Evolutionary conservation across 2,113 vertebrate species (phyloP).

Genomic region (Otocyon megalotis): DNA sequence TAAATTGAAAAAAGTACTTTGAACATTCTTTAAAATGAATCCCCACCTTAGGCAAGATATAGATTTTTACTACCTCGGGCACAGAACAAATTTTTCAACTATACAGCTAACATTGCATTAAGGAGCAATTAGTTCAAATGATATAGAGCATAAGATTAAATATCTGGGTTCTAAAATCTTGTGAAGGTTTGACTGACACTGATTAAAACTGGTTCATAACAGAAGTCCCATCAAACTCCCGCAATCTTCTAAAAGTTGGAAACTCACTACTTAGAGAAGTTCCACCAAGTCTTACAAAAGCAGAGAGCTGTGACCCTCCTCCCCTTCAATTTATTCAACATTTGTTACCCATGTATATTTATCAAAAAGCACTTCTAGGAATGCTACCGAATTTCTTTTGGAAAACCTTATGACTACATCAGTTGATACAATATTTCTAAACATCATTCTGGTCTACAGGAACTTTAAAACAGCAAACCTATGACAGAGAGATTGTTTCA

Average conservation of each 20-base stretch:
- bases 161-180: constrained; percentile 35
- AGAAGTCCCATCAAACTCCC: neutral
- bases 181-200: neutral
- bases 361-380: neutral
- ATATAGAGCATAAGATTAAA: constrained; percentile 33
- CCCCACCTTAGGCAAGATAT: neutral
- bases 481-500: constrained; percentile 5
- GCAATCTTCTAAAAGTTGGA: neutral
- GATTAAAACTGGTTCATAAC: constrained; percentile 43
- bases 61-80: constrained; percentile 28
- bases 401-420: neutral
- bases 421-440: constrained; percentile 13
- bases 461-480: constrained; percentile 8
- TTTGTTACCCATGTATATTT: neutral
- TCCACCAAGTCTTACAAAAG: constrained; percentile 11
- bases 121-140: constrained; percentile 57
- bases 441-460: neutral
- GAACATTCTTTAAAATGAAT: constrained; percentile 38
- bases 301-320: neutral
- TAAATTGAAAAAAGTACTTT: constrained; percentile 31
- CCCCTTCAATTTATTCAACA: neutral
- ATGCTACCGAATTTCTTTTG: constrained; percentile 8
- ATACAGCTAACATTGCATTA: neutral
- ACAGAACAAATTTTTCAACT: constrained; percentile 32
- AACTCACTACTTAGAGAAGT: neutral